Percentiles rank a stretch among this genome's conserved stretches.
Conservation (phyloP, 37 sponge, comb jelly and placozoan species). For the Ianthella basta region DNA sequence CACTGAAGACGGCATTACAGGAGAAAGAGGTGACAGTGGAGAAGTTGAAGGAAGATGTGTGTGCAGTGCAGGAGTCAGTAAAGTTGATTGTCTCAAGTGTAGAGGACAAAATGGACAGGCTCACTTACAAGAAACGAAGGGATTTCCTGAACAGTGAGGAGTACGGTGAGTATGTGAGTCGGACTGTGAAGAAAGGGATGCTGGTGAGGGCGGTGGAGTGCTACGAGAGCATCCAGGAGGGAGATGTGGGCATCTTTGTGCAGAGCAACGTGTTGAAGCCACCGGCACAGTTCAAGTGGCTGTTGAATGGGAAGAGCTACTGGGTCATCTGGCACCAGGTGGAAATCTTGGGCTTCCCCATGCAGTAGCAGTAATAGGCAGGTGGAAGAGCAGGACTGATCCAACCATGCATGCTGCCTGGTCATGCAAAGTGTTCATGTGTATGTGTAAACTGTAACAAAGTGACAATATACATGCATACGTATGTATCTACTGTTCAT, state of each 20-base stretch:
- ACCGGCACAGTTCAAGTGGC: constrained; percentile 30
- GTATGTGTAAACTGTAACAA: too few species aligned
- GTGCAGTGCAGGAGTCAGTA: not conserved
- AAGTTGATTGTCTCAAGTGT: not conserved
- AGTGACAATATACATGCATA: too few species aligned
- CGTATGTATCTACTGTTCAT: too few species aligned
- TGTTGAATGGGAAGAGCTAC: constrained; percentile 12
- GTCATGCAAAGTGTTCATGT: too few species aligned
- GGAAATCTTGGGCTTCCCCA: constrained; percentile 9
- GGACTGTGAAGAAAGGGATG: constrained; percentile 2
- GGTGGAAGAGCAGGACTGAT: too few species aligned
- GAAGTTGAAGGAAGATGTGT: not conserved
- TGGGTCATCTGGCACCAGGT: constrained; percentile 27
- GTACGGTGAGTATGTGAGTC: constrained; percentile 10
- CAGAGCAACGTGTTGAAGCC: constrained; percentile 21
- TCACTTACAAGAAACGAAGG: constrained; percentile 2
- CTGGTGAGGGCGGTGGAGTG: not conserved
- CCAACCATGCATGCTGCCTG: too few species aligned
- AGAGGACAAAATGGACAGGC: not conserved
- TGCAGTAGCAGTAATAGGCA: not conserved
- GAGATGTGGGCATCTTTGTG: constrained; percentile 26
- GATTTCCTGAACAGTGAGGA: not conserved
- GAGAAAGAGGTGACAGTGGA: not conserved
- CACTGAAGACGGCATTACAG: not conserved
- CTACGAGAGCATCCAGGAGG: constrained; percentile 22